Evolutionary conservation across 2,888 invertebrate genomes (phyloP).

Genomic region (Drepanosiphum platanoidis): DNA sequence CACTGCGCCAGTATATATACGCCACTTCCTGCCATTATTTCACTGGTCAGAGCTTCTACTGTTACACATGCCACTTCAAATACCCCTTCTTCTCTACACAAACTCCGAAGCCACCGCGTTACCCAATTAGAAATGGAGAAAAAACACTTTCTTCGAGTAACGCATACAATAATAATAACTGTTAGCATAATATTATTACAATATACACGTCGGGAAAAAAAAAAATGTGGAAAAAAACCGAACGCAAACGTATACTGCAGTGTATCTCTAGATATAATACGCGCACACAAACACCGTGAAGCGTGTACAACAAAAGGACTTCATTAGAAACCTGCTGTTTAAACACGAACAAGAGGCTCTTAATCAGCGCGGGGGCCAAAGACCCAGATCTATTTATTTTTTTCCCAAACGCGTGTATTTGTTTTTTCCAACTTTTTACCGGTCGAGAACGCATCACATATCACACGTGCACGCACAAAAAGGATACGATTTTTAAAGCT

Average conservation of each 20-base stretch:
- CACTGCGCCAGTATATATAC: slow-evolving; percentile 54
- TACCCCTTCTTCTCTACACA: background rate
- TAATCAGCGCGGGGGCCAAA: slow-evolving; percentile 12
- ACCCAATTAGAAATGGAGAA: slow-evolving; percentile 15
- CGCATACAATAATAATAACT: slow-evolving; percentile 5
- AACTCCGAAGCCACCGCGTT: slow-evolving; percentile 2
- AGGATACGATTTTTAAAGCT: slow-evolving; percentile 86
- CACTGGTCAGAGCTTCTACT: slow-evolving; percentile 4
- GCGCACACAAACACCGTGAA: slow-evolving; percentile 4
- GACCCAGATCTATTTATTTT: slow-evolving; percentile 17
- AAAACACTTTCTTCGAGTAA: slow-evolving; percentile 13
- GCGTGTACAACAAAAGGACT: slow-evolving; percentile 46
- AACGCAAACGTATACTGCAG: no score
- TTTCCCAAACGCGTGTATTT: slow-evolving; percentile 1
- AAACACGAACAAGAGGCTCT: slow-evolving; percentile 51
- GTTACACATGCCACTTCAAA: slow-evolving; percentile 18
- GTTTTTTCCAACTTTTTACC: background rate
- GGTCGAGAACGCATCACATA: background rate
- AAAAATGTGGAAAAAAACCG: background rate
- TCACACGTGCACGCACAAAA: slow-evolving; percentile 67
- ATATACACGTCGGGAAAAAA: background rate
- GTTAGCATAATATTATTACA: slow-evolving; percentile 19
- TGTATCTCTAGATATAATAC: no score
- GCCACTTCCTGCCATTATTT: slow-evolving; percentile 31
- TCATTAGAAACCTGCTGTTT: slow-evolving; percentile 55